Conservation (phyloP, 1,140 invertebrate genomes). For the Hylyphantes graminicola region DNA sequence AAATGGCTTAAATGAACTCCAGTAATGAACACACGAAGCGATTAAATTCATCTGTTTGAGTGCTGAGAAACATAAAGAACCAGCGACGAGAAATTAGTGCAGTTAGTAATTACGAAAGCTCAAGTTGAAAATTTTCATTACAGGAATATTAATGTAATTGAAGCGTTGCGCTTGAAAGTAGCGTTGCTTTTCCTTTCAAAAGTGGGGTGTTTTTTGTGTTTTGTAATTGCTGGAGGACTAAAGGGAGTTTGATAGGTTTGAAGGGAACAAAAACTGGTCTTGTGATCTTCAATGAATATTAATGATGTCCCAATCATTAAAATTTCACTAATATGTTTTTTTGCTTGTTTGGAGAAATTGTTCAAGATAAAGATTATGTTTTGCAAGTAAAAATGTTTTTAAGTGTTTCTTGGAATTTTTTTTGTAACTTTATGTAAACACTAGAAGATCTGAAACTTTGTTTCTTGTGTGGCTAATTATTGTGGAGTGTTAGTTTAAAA, state of each 20-base stretch:
- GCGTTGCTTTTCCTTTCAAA: not conserved
- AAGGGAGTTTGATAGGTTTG: not conserved
- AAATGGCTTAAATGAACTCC: slow-evolving; percentile 36
- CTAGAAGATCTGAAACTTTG: too few relatives aligned
- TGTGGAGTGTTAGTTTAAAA: too few relatives aligned
- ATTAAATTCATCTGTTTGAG: slow-evolving; percentile 50
- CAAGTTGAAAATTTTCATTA: slow-evolving; percentile 17
- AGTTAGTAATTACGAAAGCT: not conserved
- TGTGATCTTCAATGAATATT: slow-evolving; percentile 26
- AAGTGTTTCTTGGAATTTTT: too few relatives aligned
- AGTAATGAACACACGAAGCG: slow-evolving; percentile 9
- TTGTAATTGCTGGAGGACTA: not conserved
- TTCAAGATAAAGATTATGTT: too few relatives aligned
- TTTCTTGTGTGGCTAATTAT: too few relatives aligned
- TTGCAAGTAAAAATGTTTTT: too few relatives aligned
- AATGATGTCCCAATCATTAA: slow-evolving; percentile 1
- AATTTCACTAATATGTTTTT: slow-evolving; percentile 3
- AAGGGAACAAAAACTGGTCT: not conserved
- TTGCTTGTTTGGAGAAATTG: not conserved
- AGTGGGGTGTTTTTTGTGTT: not conserved
- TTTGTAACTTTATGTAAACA: too few relatives aligned
- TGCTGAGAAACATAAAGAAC: not conserved
- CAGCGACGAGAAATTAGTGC: not conserved
- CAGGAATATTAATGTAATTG: slow-evolving; percentile 37
- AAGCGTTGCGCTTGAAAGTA: not conserved